Base-by-base conservation (phyloP, 2,888 invertebrate genomes). In the Xestoiulus laeticollis region DNA sequence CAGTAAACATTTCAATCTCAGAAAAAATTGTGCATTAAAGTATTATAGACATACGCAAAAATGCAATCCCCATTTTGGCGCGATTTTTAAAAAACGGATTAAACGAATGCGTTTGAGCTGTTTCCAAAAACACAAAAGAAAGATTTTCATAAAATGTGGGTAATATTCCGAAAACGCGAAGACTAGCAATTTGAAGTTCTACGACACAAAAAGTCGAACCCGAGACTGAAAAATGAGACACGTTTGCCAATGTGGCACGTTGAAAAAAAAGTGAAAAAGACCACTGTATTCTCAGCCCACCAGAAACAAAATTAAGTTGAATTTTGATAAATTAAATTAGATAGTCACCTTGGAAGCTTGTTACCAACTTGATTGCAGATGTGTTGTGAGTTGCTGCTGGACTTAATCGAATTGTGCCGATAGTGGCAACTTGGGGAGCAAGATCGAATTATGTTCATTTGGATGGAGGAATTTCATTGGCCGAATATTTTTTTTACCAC, bases 381-480 rank as follows among this genome's bases (percentile, higher is more conserved):
- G 8, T 26, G 78, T 14, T 26, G 78, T 68, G 5, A 30, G 26
- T 30, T 26, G 30, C 78, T 30, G 78, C 78, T 12, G 12, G 30
- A 78, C 30, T 78, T 78, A 78, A 78, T 30, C 26, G 30, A 78
- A 78, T 78, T 78, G 78, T 78, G 78, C 14, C 6, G 78, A 78
- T 30, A 78, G 30, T 78, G n/a, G 78, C 78, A 78, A 78, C 68
- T 68, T 68, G 26, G n/a, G 68, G 68, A 0, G 30, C 30, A 78
- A 78, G 19, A 48, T 78, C 30, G 78, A 78, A 78, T 78, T 78
- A 78, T 78, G 78, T 78, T 12, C 30, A 78, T 78, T 30, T 78
- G 26, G 30, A 30, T 16, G 78, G 30, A 30, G 30, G 14, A 30
- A 16, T 30, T 78, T 78, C 78, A 78, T 78, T 78, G 78, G 78